Evolutionary conservation across 2,888 invertebrate species (phyloP).

Genomic region (Pristionchus mayeri): DNA sequence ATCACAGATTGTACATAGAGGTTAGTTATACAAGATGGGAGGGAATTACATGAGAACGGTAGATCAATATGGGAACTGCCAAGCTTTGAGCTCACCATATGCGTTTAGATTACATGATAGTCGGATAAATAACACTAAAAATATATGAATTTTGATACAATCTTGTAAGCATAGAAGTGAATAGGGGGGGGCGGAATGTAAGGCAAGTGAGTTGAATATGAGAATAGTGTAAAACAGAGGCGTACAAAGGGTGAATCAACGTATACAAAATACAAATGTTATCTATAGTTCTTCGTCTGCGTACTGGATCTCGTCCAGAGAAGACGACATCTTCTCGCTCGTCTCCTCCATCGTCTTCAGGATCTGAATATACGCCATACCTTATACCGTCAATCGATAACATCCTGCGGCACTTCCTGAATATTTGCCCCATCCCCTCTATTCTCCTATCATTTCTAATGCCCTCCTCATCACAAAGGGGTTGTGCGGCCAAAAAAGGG

Average conservation of each 20-base stretch:
- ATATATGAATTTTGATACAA: slow-evolving; percentile 9
- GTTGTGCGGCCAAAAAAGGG: too few species aligned
- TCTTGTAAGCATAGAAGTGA: neutral
- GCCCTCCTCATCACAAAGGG: too few species aligned
- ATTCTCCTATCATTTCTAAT: too few species aligned
- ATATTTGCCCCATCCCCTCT: too few species aligned
- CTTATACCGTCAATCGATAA: too few species aligned
- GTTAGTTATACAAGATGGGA: slow-evolving; percentile 36
- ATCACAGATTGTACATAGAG: slow-evolving; percentile 43
- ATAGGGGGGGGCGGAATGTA: neutral
- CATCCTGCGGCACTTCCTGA: too few species aligned
- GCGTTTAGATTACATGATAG: neutral
- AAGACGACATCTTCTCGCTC: neutral
- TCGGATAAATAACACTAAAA: neutral
- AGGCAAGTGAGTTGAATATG: slow-evolving; percentile 32
- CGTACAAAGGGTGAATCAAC: neutral
- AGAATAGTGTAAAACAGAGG: neutral
- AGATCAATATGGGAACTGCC: neutral
- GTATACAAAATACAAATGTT: neutral
- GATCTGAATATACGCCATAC: slow-evolving; percentile 24
- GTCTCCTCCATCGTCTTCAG: slow-evolving; percentile 41
- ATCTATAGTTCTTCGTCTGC: slow-evolving; percentile 40
- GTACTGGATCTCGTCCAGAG: slow-evolving; percentile 33
- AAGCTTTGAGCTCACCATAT: slow-evolving; percentile 36
- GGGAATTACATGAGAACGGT: neutral